Conservation (phyloP, 2,888 invertebrate species). For the Anodontia alba region DNA sequence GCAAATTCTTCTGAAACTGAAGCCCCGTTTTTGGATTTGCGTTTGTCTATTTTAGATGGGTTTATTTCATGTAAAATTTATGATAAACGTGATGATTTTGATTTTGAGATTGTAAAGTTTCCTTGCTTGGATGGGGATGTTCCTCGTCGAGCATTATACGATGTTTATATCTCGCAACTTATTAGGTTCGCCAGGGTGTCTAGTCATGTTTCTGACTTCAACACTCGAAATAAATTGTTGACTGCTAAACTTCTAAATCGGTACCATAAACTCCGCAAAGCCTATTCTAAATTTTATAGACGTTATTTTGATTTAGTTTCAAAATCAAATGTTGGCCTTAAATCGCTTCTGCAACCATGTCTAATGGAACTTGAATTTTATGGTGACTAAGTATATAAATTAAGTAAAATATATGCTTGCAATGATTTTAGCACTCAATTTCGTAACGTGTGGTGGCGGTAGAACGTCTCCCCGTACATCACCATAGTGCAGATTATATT, state of each 20-base stretch:
- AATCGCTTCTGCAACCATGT: too few relatives aligned
- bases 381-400: too few relatives aligned
- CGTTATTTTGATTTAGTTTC: background rate
- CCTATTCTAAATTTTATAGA: background rate
- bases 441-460: too few relatives aligned
- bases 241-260: constrained; percentile 1
- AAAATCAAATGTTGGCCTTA: background rate
- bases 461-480: too few relatives aligned
- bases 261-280: background rate
- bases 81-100: constrained; percentile 2
- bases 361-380: too few relatives aligned
- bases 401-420: too few relatives aligned
- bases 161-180: constrained; percentile 8
- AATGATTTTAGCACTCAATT: too few relatives aligned
- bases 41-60: background rate
- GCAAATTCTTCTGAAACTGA: background rate
- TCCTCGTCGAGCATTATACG: background rate
- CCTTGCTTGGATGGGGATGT: background rate
- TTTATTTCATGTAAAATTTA: background rate
- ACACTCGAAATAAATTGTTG: background rate
- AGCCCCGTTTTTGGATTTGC: background rate
- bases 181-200: background rate
- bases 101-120: background rate
- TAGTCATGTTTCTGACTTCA: constrained; percentile 11
- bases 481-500: too few relatives aligned